Conservation (phyloP, 1,140 invertebrate genomes). For the Drosophila murphyi region DNA sequence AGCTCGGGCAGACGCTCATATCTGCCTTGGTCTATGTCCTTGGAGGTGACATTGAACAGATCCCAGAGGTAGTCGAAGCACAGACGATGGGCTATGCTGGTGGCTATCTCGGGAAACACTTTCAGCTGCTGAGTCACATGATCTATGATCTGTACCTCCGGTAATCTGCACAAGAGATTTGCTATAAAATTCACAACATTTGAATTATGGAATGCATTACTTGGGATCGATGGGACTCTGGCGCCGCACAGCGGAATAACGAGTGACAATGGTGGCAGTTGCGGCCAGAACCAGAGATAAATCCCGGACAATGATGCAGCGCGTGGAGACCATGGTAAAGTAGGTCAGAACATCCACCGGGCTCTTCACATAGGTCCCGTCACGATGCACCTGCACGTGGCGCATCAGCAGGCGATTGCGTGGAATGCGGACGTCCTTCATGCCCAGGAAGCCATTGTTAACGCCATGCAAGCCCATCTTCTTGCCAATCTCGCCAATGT, state of each 20-base stretch:
- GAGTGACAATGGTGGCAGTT: constrained; percentile 92
- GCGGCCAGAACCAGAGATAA: constrained; percentile 89
- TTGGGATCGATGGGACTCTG: constrained; percentile 93
- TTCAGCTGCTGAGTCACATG: constrained; percentile 97
- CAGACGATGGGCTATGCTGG: constrained; percentile 90
- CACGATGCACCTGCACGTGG: constrained; percentile 92
- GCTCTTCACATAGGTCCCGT: constrained; percentile 95
- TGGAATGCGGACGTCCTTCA: constrained; percentile 94
- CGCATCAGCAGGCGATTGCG: constrained; percentile 96
- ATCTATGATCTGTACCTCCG: constrained; percentile 95
- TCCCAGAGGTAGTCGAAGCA: constrained; percentile 91
- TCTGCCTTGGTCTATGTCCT: constrained; percentile 91
- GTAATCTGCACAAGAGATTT: constrained; percentile 81
- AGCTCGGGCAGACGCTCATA: constrained; percentile 92
- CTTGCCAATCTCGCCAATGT: constrained; percentile 96
- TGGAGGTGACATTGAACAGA: constrained; percentile 91
- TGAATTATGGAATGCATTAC: constrained; percentile 85
- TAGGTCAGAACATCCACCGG: constrained; percentile 94
- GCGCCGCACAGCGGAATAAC: constrained; percentile 94
- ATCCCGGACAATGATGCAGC: constrained; percentile 91
- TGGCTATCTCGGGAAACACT: constrained; percentile 92
- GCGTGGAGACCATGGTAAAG: constrained; percentile 96
- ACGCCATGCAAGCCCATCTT: constrained; percentile 95
- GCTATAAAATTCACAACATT: not conserved
- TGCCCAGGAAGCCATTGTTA: constrained; percentile 96